Evolutionary conservation across 2,113 vertebrate genomes (phyloP), one percentile per base, ranked within the genome.

Genomic region (Garra rufa): DNA sequence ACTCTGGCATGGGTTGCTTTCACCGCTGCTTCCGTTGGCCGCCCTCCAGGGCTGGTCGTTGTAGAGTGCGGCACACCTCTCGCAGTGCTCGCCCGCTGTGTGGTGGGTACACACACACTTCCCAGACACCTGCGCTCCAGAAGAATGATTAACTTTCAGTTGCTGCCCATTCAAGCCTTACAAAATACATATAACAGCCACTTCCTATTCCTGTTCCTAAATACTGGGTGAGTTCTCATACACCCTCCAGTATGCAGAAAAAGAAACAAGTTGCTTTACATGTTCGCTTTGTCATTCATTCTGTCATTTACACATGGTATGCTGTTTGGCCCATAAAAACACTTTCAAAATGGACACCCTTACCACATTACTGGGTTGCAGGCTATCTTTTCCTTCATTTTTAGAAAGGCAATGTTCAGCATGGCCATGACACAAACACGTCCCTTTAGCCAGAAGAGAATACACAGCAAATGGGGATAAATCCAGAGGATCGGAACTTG

Each of bases 341-440:
- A 14, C 1, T 19, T 30, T 30, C 8, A n/a, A 80, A 38, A 6
- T 65, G 17, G 50, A 44, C 8, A 34, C 92, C 21, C 94, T 90
- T 87, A 94, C 94, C 90, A 82, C 77, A 73, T 85, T 83, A 61
- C 78, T 85, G 41, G 88, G 84, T 38, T 84, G 81, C 0, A 10
- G 78, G 19, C 80, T 70, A 5, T 86, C 85, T 26, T 70, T 79
- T 38, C 89, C 91, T 75, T 50, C 88, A 82, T 93, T 92, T 85
- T 91, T 65, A 55, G 91, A 85, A 76, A 93, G 88, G 1, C 96
- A 97, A n/a, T 94, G 82, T 85, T 97, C 96, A 2, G 96, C 96
- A 1, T 97, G 96, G 3, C 96, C 96, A 0, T 97, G 94, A 79
- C 96, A 97, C 82, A 97, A 93, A 88, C 96, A 97, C 70, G 96